A percentile compares a stretch with the other conserved stretches of the same genome.
phyloP scores from a whole-genome alignment of 2,888 invertebrate species.

The Rhabditophanes sp. region DNA sequence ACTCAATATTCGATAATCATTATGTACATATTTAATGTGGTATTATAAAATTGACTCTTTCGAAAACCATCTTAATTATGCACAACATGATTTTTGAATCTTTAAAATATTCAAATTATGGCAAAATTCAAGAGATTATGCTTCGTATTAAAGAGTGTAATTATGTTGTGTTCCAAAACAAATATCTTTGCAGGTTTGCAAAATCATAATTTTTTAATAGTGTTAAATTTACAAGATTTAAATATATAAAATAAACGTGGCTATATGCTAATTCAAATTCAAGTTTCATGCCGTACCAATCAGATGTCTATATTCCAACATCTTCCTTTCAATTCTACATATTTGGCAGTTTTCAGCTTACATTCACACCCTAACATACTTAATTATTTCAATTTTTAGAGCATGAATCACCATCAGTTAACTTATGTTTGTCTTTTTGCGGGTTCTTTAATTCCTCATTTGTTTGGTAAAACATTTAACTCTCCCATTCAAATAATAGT shows the following conservation, averaged over 20 bases:
- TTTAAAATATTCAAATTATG: neutral
- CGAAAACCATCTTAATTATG: too few species aligned
- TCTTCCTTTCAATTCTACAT: constrained; percentile 2
- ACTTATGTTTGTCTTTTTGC: neutral
- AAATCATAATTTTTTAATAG: neutral
- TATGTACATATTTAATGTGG: too few species aligned
- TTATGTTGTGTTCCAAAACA: neutral
- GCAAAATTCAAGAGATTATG: neutral
- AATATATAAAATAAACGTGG: neutral
- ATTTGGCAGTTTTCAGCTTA: neutral
- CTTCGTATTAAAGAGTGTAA: neutral
- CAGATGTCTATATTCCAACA: neutral
- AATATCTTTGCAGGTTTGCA: neutral
- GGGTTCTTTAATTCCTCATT: too few species aligned
- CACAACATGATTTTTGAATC: too few species aligned
- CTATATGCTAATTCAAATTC: neutral
- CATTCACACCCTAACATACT: neutral
- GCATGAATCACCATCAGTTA: neutral
- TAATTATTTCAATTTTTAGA: neutral
- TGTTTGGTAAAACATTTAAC: too few species aligned
- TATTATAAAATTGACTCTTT: too few species aligned
- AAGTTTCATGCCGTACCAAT: neutral
- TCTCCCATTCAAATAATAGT: too few species aligned
- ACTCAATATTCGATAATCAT: too few species aligned
- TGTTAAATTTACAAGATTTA: neutral